Evolutionary conservation across 2,888 invertebrate genomes (phyloP), one percentile per base, ranked within the genome.

Genomic region (Brachynemurus nebulosus): DNA sequence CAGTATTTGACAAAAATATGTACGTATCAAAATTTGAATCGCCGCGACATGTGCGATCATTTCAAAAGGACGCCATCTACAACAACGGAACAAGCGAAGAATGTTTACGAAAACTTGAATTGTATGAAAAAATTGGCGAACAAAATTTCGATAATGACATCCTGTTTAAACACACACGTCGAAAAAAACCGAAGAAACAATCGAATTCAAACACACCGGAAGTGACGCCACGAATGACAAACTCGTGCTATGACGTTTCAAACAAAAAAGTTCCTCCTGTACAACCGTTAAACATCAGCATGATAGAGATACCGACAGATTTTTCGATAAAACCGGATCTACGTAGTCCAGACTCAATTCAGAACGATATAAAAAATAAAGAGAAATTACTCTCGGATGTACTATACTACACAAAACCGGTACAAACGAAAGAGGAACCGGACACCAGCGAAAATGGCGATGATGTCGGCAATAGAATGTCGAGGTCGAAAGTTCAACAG

Each of bases 81-180:
- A n/a, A n/a, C n/a, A n/a, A n/a, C n/a, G 30, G 14, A 30, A 12
- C 30, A 30, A 30, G 30, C 37, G 20, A 8, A 35, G 65, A 67
- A 58, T 49, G 62, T 53, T 21, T 44, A 9, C 23, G 65, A 51
- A 78, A 79, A 47, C 62, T 80, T 47, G 75, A 78, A 55, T 59
- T 80, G 50, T 79, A 80, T 48, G 74, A 77, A 49, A 78, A 78
- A 60, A 84, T 86, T 40, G 75, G 80, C 51, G 75, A 78, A 61
- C 74, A 76, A 66, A 76, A 79, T 49, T 82, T 75, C 50, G 83
- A 82, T 51, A 78, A 78, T 44, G 78, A 79, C 49, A 76, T 80
- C 39, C 59, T 79, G 9, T 72, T 78, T 58, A 79, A 78, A 36
- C 78, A 79, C 42, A 72, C 71, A 38, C 68, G 67, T 34, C 59